Conservation (phyloP, 1,140 invertebrate genomes). For the honey bee (Apis mellifera) region DNA sequence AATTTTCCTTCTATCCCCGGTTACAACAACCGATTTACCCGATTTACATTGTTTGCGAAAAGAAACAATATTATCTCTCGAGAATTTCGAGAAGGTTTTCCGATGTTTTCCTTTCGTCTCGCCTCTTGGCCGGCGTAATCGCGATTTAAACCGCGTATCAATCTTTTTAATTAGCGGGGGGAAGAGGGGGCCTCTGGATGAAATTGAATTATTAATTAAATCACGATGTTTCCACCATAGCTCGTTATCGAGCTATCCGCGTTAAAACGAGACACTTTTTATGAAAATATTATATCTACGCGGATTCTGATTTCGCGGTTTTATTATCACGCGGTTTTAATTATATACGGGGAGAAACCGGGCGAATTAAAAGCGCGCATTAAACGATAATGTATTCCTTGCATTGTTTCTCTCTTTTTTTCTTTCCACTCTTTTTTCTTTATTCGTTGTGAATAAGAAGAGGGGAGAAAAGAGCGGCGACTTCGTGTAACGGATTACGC, state of each 20-base stretch:
- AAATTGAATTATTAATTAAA: conserved; percentile 58
- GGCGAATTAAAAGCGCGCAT: neutral
- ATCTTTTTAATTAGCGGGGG: conserved; percentile 42
- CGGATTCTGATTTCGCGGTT: conserved; percentile 7
- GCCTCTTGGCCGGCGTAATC: neutral
- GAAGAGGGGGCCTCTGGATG: neutral
- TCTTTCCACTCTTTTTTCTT: too few species aligned
- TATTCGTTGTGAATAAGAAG: too few species aligned
- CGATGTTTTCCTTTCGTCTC: neutral
- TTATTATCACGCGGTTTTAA: conserved; percentile 32
- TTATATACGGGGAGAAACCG: conserved; percentile 22
- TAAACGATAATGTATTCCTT: conserved; percentile 14
- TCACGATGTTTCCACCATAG: conserved; percentile 33
- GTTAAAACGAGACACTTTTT: conserved; percentile 45
- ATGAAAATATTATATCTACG: conserved; percentile 24
- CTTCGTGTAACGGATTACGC: conserved; percentile 39
- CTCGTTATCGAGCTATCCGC: conserved; percentile 33
- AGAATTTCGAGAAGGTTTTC: conserved; percentile 3
- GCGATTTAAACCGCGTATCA: conserved; percentile 44
- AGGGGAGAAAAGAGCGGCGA: neutral
- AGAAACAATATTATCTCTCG: conserved; percentile 41
- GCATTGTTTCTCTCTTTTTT: neutral
- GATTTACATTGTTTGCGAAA: conserved; percentile 20
- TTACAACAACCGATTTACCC: neutral
- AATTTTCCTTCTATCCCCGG: conserved; percentile 13